phyloP scores from a whole-genome alignment of 2,113 vertebrate genomes.

The Elaphurus davidianus region DNA sequence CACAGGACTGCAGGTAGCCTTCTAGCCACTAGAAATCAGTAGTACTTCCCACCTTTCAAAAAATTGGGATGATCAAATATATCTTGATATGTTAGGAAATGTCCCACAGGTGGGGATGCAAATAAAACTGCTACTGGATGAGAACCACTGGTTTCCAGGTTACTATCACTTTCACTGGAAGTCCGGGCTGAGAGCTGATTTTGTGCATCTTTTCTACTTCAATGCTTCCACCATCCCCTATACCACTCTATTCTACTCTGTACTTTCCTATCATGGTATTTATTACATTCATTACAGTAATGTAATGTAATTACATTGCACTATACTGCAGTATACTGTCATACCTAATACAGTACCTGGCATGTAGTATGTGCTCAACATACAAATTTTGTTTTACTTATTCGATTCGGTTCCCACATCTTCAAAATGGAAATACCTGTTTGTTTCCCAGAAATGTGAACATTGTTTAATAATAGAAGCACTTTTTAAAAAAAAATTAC shows the following conservation, averaged over 20 bases:
- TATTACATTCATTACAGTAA: no score
- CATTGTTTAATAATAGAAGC: neutral
- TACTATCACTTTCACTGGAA: neutral
- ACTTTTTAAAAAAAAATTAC: neutral
- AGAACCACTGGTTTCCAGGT: neutral
- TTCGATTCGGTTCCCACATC: neutral
- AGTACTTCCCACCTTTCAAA: neutral
- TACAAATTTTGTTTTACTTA: neutral
- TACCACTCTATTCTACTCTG: neutral
- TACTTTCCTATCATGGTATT: neutral
- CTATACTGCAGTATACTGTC: neutral
- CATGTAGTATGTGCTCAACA: neutral
- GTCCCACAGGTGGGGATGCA: no score
- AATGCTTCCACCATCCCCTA: neutral
- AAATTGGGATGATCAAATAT: neutral
- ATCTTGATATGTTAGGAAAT: neutral
- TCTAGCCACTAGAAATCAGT: neutral
- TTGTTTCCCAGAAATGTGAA: neutral
- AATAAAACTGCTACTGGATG: neutral
- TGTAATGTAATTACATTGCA: no score
- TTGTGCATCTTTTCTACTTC: neutral
- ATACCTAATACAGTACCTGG: neutral
- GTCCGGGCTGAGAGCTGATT: neutral
- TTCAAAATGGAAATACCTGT: neutral
- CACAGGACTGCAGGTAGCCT: neutral